Base-by-base conservation (phyloP, 2,797 vertebrate genomes). In the Dromococcyx pavoninus region DNA sequence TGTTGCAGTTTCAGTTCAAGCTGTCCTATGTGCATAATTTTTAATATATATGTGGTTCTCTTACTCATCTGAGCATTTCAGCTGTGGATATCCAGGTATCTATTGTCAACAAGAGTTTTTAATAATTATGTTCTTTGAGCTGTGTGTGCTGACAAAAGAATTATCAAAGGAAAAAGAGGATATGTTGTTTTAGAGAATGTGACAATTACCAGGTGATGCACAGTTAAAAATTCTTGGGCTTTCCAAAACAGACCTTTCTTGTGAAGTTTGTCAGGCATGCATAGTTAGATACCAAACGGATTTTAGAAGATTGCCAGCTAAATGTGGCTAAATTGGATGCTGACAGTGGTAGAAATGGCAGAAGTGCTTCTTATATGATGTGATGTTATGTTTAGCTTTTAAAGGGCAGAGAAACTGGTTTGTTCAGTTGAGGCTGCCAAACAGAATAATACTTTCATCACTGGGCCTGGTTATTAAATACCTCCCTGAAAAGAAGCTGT, bases 361-460 rank as follows among this genome's bases (percentile, higher is more conserved):
- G 53, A 61, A 83, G 27, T 65, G 17, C 33, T 91, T 71, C 57
- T 35, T 73, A 30, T 4, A 10, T 30, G 71, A 64, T 13, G 41
- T 79, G 60, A 69, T 61, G 19, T 62, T 58, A 46, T 9, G 17
- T 78, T 89, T 62, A 57, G 24, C 41, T 93, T 86, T 89, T 81
- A 87, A 88, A 86, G 56, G 48, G 88, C 35, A 76, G 86, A 86
- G 56, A 50, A 93, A 95, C 91, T 75, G 69, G 67, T 93, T 93
- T 94, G 77, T 95, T 89, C 67, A 88, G 82, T 86, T 25, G 72
- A 32, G 64, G 33, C 21, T 95, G 83, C 78, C 89, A 92, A 81
- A 73, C 35, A 53, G 69, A 87, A 64, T 83, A 70, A 23, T 74
- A 43, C 64, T 93, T 92, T 87, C 79, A 24, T 89, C 77, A n/a